Percentiles rank a stretch among this genome's conserved stretches.
phyloP scores from a whole-genome alignment of 2,113 vertebrate species.

The Plecotus auritus region DNA sequence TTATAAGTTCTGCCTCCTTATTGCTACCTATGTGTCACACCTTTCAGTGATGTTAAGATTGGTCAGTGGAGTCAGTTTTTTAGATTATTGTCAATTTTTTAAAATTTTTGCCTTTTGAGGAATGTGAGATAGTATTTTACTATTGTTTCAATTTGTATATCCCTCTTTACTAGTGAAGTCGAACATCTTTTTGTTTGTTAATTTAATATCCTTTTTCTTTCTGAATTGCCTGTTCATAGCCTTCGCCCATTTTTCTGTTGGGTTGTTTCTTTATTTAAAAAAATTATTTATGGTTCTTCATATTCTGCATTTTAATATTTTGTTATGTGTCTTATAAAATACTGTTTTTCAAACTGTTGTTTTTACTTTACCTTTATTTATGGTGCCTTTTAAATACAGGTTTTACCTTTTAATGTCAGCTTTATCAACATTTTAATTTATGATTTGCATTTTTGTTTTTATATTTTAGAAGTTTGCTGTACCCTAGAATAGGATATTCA shows the following conservation, averaged over 20 bases:
- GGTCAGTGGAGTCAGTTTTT: neutral
- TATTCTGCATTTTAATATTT: neutral
- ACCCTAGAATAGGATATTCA: neutral
- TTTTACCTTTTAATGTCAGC: neutral
- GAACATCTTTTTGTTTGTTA: conserved; percentile 10
- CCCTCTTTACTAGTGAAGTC: neutral
- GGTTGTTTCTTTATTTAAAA: neutral
- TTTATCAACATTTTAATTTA: conserved; percentile 25
- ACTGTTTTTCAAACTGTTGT: neutral
- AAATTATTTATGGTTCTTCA: neutral
- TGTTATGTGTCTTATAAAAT: neutral
- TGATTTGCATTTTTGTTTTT: neutral
- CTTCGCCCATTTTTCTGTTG: neutral
- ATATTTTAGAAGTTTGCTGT: neutral
- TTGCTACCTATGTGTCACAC: neutral
- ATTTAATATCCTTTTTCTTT: neutral
- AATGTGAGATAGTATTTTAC: neutral
- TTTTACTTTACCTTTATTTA: conserved; percentile 5
- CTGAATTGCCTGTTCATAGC: neutral
- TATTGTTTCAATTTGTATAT: conserved; percentile 18
- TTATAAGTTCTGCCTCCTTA: neutral
- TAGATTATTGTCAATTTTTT: neutral
- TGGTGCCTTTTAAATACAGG: neutral
- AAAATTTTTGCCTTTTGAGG: neutral
- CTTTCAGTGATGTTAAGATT: neutral